Evolutionary conservation across 2,888 invertebrate genomes (phyloP).

Genomic region (Amiota communis): DNA sequence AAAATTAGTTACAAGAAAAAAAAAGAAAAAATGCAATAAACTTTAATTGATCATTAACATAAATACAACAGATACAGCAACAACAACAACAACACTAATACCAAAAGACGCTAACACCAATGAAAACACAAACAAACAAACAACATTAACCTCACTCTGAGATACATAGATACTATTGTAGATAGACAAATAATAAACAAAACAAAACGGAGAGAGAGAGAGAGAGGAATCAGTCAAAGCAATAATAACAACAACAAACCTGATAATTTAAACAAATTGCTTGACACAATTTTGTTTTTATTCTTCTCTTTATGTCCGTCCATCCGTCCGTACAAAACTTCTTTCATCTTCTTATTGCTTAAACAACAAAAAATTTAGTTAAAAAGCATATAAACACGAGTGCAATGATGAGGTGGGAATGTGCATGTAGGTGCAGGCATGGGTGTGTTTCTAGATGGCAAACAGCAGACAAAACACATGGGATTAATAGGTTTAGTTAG

Average conservation of each 20-base stretch:
- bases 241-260: slow-evolving; percentile 22
- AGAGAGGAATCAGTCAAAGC: neutral
- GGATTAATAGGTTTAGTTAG: no score
- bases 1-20: slow-evolving; percentile 39
- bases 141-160: neutral
- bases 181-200: no score
- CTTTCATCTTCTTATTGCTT: slow-evolving; percentile 3
- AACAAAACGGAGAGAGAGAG: no score
- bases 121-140: neutral
- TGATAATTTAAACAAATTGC: slow-evolving; percentile 66
- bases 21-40: slow-evolving; percentile 51
- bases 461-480: no score
- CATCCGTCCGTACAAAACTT: slow-evolving; percentile 17
- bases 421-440: no score
- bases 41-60: slow-evolving; percentile 52
- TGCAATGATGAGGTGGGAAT: neutral
- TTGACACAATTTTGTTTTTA: slow-evolving; percentile 59
- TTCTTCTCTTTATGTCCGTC: slow-evolving; percentile 1
- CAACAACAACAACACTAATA: neutral
- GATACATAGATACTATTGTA: no score
- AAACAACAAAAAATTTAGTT: neutral
- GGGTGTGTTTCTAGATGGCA: no score
- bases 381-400: neutral
- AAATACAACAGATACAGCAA: slow-evolving; percentile 6
- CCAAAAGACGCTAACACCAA: neutral